A percentile compares a stretch with the other conserved stretches of the same genome.
Conservation (phyloP, 2,888 invertebrate genomes). For the Tenodera sinensis region DNA sequence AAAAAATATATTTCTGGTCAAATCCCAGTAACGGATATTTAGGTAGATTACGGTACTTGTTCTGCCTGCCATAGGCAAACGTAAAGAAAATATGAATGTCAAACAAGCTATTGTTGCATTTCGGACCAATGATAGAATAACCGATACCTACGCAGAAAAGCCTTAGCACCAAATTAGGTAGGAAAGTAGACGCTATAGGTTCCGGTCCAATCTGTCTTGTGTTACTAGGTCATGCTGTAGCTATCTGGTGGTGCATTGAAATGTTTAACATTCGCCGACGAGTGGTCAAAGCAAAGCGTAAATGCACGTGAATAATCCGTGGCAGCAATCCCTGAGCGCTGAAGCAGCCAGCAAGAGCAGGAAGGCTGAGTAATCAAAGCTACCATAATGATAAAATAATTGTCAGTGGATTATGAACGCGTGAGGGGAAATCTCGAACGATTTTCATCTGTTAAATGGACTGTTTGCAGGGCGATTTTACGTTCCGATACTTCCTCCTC, state of each 20-base stretch:
- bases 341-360: not conserved
- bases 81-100: too few species aligned
- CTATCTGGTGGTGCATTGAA: not conserved
- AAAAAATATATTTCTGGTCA: too few species aligned
- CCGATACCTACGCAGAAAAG: too few species aligned
- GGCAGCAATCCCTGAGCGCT: not conserved
- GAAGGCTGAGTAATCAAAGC: not conserved
- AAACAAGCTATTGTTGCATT: too few species aligned
- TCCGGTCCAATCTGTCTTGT: not conserved
- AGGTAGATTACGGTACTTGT: too few species aligned
- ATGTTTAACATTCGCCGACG: not conserved
- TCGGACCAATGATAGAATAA: too few species aligned
- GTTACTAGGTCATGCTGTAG: not conserved
- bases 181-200: not conserved
- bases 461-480: not conserved
- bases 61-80: too few species aligned
- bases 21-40: too few species aligned
- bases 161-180: not conserved
- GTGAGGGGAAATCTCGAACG: not conserved
- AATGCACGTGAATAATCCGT: not conserved
- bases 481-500: not conserved
- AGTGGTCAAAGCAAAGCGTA: not conserved
- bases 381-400: not conserved
- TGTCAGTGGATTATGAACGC: not conserved
- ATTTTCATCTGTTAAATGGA: not conserved